Evolutionary conservation across 1,140 invertebrate species (phyloP).

Genomic region (Drosophila pachea): DNA sequence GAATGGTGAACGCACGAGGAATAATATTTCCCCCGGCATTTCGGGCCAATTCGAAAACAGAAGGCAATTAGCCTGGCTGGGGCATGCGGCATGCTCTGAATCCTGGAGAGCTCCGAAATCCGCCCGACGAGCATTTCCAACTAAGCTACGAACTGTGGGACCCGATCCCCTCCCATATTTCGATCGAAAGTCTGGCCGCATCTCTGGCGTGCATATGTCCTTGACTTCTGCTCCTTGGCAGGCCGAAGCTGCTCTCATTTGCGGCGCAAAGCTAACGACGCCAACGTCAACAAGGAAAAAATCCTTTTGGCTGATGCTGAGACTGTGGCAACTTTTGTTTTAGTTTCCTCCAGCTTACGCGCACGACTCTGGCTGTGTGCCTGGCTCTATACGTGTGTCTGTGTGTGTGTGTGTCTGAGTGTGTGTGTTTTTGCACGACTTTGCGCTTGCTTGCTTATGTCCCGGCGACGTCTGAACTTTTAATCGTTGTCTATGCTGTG

Average conservation of each 20-base stretch:
- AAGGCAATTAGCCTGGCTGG: too few relatives aligned
- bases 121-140: too few relatives aligned
- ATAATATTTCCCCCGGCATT: too few relatives aligned
- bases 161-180: too few relatives aligned
- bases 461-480: slow-evolving; percentile 58
- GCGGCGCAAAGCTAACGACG: slow-evolving; percentile 45
- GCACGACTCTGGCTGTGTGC: slow-evolving; percentile 44
- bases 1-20: too few relatives aligned
- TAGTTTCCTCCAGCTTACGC: slow-evolving; percentile 22
- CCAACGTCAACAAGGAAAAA: slow-evolving; percentile 25
- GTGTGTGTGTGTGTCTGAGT: slow-evolving; percentile 20
- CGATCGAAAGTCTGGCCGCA: too few relatives aligned
- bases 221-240: too few relatives aligned
- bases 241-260: background rate
- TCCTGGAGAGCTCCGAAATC: too few relatives aligned
- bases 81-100: too few relatives aligned
- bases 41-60: too few relatives aligned
- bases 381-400: slow-evolving; percentile 49
- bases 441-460: slow-evolving; percentile 56
- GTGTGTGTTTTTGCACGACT: slow-evolving; percentile 53
- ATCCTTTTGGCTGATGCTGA: slow-evolving; percentile 39
- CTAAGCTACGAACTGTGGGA: too few relatives aligned
- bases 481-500: slow-evolving; percentile 50
- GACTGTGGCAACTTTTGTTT: slow-evolving; percentile 43
- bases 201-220: too few relatives aligned